A percentile compares a stretch with the other conserved stretches of the same genome.
These are phyloP conservation scores for Abramis brama DNA, from an alignment of 2,113 vertebrate species.

Conservation along the genomic window DNA sequence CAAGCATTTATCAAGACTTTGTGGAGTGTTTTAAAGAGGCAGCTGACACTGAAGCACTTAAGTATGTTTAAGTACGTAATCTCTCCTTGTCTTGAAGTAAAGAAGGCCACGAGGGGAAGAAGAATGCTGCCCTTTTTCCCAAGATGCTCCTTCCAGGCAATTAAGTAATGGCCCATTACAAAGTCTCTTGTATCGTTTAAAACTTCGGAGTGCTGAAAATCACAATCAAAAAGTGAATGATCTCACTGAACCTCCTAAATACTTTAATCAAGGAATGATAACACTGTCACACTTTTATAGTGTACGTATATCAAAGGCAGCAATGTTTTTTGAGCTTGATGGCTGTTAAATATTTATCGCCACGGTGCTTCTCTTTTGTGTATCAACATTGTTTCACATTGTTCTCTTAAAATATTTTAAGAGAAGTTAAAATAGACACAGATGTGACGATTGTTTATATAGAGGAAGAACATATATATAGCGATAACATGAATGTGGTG, in stretches of 20 bases:
- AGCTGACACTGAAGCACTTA: constrained; percentile 23
- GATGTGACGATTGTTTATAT: neutral
- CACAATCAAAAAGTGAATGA: neutral
- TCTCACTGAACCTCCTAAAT: neutral
- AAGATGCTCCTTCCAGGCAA: neutral
- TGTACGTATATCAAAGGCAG: too few species aligned
- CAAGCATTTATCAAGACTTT: constrained; percentile 44
- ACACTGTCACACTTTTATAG: too few species aligned
- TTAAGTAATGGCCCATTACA: constrained; percentile 17
- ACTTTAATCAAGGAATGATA: neutral
- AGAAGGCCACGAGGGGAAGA: constrained; percentile 2
- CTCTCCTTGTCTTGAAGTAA: constrained; percentile 16
- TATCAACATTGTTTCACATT: neutral
- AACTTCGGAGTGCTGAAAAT: neutral
- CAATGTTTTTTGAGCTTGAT: neutral
- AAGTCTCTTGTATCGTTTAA: neutral
- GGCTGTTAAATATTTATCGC: neutral
- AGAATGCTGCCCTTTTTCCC: constrained; percentile 10
- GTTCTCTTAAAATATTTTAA: neutral
- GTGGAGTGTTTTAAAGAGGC: constrained; percentile 38
- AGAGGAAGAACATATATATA: neutral
- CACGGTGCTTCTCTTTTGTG: neutral
- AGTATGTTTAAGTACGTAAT: constrained; percentile 42
- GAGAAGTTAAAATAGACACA: neutral
- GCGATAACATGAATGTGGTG: neutral